phyloP scores from a whole-genome alignment of 2,113 vertebrate genomes.

The Antennarius striatus region DNA sequence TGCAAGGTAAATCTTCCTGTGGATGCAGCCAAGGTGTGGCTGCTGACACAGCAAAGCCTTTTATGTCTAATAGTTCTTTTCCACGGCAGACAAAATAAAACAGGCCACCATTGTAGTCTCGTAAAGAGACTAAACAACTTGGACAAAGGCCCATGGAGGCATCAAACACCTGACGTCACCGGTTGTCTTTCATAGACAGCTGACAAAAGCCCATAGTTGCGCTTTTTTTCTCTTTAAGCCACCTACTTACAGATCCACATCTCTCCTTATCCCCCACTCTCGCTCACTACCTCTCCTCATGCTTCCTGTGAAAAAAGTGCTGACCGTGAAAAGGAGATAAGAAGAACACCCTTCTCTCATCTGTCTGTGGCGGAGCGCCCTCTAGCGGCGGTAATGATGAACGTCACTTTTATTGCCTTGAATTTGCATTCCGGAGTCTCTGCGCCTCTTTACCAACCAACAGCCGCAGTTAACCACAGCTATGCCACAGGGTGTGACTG shows the following conservation, averaged over 20 bases:
- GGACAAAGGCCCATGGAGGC: slow-evolving; percentile 42
- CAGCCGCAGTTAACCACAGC: slow-evolving; percentile 69
- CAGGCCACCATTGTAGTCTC: slow-evolving; percentile 54
- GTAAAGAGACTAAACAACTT: slow-evolving; percentile 55
- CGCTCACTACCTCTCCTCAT: slow-evolving; percentile 17
- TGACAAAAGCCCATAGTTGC: slow-evolving; percentile 11
- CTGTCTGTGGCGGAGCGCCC: slow-evolving; percentile 61
- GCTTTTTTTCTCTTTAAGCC: slow-evolving; percentile 24
- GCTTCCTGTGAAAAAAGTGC: slow-evolving; percentile 61
- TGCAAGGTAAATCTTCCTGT: slow-evolving; percentile 54
- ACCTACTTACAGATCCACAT: slow-evolving; percentile 30
- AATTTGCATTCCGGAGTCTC: slow-evolving; percentile 32
- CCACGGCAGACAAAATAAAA: slow-evolving; percentile 67
- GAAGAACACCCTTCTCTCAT: slow-evolving; percentile 15
- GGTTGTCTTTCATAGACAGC: slow-evolving; percentile 42
- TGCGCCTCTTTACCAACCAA: slow-evolving; percentile 63
- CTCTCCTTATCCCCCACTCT: slow-evolving; percentile 24
- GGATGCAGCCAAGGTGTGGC: slow-evolving; percentile 26
- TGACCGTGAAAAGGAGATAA: slow-evolving; percentile 60
- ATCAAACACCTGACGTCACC: slow-evolving; percentile 38
- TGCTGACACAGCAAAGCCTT: slow-evolving; percentile 58
- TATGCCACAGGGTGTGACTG: slow-evolving; percentile 69
- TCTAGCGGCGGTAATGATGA: slow-evolving; percentile 49
- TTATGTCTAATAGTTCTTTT: slow-evolving; percentile 58
- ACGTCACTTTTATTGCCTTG: slow-evolving; percentile 15